These are phyloP conservation scores for Pogonomyrmex barbatus DNA, from an alignment of 1,140 invertebrate species.

Conservation along the genomic window DNA sequence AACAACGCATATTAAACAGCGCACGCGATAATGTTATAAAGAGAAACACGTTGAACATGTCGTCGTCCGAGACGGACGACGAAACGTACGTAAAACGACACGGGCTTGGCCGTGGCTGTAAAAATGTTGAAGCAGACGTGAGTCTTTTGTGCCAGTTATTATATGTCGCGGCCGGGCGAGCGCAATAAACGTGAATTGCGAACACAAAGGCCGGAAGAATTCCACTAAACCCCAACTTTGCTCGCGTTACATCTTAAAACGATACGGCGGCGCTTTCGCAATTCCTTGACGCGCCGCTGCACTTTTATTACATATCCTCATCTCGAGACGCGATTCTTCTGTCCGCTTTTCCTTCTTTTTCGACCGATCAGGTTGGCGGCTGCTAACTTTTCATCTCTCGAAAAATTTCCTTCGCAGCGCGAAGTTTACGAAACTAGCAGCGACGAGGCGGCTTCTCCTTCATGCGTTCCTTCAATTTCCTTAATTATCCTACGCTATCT, in stretches of 20 bases:
- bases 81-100: neutral
- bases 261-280: conserved; percentile 33
- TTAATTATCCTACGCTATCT: neutral
- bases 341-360: neutral
- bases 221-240: conserved; percentile 51
- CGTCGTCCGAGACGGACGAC: neutral
- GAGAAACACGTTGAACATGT: neutral
- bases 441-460: neutral
- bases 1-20: conserved; percentile 9
- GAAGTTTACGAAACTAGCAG: conserved; percentile 4
- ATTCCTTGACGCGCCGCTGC: conserved; percentile 38
- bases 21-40: neutral
- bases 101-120: neutral
- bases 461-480: neutral
- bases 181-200: conserved; percentile 51
- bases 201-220: conserved; percentile 46
- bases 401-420: neutral
- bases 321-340: neutral
- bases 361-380: neutral
- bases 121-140: conserved; percentile 30
- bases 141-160: conserved; percentile 58
- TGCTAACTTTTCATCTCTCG: conserved; percentile 2
- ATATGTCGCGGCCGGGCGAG: conserved; percentile 43
- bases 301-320: conserved; percentile 53
- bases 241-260: conserved; percentile 56